Percentiles rank a stretch among this genome's conserved stretches.
Evolutionary conservation across 2,888 invertebrate genomes (phyloP).

Genomic region (Rhagophthalmus giganteus): DNA sequence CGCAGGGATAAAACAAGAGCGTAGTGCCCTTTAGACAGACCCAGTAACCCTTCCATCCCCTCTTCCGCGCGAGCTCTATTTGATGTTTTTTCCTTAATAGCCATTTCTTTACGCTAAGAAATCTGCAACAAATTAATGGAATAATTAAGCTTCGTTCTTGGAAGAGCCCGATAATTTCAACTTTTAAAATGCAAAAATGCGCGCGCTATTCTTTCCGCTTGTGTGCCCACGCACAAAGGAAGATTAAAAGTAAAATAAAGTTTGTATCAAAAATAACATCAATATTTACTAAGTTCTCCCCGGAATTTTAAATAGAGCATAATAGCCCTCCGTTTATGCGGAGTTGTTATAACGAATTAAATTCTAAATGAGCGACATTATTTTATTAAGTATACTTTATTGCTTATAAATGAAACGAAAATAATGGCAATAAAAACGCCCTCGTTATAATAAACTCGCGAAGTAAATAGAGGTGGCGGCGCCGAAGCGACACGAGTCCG

Average conservation of each 20-base stretch:
- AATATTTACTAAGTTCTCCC: conserved; percentile 3
- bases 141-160: conserved; percentile 8
- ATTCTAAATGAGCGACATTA: too few species aligned
- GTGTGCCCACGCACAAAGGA: conserved; percentile 1
- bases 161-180: not conserved
- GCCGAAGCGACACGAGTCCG: too few species aligned
- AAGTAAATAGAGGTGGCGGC: too few species aligned
- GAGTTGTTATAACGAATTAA: too few species aligned
- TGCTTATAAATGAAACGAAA: too few species aligned
- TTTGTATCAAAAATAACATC: conserved; percentile 3
- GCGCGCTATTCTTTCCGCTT: not conserved
- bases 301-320: not conserved
- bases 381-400: too few species aligned
- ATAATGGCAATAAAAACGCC: too few species aligned
- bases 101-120: conserved; percentile 98
- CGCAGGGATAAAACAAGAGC: conserved; percentile 92
- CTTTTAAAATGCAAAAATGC: conserved; percentile 2
- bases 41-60: conserved; percentile 99
- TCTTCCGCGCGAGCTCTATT: conserved; percentile 91
- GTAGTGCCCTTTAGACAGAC: conserved; percentile 97
- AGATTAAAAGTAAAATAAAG: conserved; percentile 7
- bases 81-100: conserved; percentile 94
- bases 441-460: too few species aligned
- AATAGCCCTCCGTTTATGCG: too few species aligned
- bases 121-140: conserved; percentile 62